phyloP scores from a whole-genome alignment of 2,888 invertebrate genomes.

The Mythimna ferrago region DNA sequence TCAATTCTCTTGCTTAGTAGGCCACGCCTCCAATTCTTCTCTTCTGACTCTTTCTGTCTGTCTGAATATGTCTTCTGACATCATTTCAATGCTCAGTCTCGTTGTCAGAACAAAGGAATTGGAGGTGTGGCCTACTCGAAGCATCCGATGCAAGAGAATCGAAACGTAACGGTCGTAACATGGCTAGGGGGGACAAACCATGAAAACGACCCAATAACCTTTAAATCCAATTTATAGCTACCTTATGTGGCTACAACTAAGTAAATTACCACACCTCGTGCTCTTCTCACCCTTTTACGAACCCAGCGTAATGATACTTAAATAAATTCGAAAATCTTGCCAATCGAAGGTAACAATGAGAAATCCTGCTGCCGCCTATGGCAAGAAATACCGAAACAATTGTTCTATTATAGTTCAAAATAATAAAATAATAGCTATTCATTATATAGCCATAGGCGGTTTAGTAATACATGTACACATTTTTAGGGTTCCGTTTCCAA shows the following conservation, averaged over 20 bases:
- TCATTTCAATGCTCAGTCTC: too few species aligned
- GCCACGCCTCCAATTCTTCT: too few species aligned
- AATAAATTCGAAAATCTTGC: conserved; percentile 29
- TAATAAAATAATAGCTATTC: conserved; percentile 47
- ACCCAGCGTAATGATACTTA: conserved; percentile 31
- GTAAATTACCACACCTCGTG: conserved; percentile 4
- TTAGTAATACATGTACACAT: conserved; percentile 32
- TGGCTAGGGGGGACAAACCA: neutral
- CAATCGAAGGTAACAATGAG: conserved; percentile 43
- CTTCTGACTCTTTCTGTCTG: too few species aligned
- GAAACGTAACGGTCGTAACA: too few species aligned
- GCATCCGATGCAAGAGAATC: too few species aligned
- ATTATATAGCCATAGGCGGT: conserved; percentile 36
- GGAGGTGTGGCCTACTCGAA: too few species aligned
- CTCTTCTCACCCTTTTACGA: conserved; percentile 29
- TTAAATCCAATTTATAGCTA: conserved; percentile 18
- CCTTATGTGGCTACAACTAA: conserved; percentile 12
- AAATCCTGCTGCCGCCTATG: conserved; percentile 28
- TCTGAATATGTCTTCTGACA: too few species aligned
- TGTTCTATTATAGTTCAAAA: conserved; percentile 45
- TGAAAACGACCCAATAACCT: conserved; percentile 37
- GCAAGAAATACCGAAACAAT: conserved; percentile 49
- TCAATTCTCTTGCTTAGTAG: too few species aligned
- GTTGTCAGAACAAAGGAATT: too few species aligned
- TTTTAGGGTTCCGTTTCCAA: neutral